Evolutionary conservation across 1,140 invertebrate species (phyloP).

Genomic region (Magallana ariakensis): DNA sequence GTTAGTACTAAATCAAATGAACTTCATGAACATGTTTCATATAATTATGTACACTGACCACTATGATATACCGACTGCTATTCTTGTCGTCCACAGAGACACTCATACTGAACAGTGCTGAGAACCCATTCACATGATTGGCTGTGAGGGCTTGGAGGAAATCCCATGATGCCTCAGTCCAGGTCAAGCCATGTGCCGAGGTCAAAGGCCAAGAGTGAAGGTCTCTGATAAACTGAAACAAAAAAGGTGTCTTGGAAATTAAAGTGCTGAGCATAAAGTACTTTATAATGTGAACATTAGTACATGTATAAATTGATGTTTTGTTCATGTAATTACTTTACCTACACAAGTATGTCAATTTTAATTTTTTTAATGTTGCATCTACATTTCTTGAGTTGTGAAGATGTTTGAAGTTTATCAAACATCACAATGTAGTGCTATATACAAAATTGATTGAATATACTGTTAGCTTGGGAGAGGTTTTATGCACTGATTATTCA

Average conservation of each 20-base stretch:
- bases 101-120: conserved; percentile 54
- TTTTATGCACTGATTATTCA: too few relatives aligned
- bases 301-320: too few relatives aligned
- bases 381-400: too few relatives aligned
- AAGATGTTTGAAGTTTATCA: too few relatives aligned
- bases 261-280: neutral
- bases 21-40: neutral
- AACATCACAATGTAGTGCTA: too few relatives aligned
- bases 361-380: too few relatives aligned
- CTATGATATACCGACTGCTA: conserved; percentile 53
- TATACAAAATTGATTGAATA: too few relatives aligned
- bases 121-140: conserved; percentile 18
- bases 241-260: neutral
- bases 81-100: conserved; percentile 61
- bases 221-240: conserved; percentile 2
- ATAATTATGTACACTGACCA: conserved; percentile 51
- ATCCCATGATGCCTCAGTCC: conserved; percentile 54
- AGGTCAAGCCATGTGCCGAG: conserved; percentile 15
- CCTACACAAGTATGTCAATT: too few relatives aligned
- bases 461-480: too few relatives aligned
- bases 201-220: conserved; percentile 4
- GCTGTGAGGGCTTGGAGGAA: conserved; percentile 47
- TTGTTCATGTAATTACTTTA: too few relatives aligned
- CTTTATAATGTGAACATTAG: too few relatives aligned
- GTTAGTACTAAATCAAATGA: too few relatives aligned